Percentiles rank a stretch among this genome's conserved stretches.
phyloP scores from a whole-genome alignment of 2,797 vertebrate species.

The Cacajao melanocephalus region DNA sequence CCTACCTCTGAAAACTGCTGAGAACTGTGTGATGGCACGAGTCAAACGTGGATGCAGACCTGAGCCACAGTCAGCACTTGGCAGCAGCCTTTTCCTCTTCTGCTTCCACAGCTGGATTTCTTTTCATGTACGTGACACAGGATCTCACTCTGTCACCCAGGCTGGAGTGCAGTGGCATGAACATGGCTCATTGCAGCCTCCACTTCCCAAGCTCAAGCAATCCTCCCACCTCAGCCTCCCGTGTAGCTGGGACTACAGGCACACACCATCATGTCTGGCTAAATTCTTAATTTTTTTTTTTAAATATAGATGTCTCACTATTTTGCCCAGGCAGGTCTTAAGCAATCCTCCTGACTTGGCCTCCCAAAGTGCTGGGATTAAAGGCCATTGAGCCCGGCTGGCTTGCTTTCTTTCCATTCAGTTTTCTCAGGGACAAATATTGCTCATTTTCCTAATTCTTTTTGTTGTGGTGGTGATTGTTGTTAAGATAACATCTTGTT shows the following conservation, averaged over 20 bases:
- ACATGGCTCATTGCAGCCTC: not conserved
- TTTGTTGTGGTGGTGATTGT: not conserved
- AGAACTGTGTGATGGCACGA: not conserved
- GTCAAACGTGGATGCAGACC: accelerated
- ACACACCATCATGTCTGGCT: not conserved
- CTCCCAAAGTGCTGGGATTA: not conserved
- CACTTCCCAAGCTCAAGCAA: not conserved
- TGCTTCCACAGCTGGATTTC: accelerated
- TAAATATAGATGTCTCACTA: not conserved
- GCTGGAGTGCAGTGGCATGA: not conserved
- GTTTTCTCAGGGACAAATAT: not conserved
- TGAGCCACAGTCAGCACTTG: accelerated
- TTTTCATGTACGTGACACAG: not conserved
- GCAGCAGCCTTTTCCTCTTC: not conserved
- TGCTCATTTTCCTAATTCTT: not conserved
- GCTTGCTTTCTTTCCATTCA: not conserved
- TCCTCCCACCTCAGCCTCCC: not conserved
- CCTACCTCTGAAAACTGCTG: not conserved
- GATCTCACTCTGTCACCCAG: not conserved
- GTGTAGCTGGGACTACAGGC: not conserved
- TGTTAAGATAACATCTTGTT: not conserved
- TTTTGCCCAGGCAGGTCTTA: not conserved
- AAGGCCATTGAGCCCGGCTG: not conserved
- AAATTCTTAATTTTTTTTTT: not conserved
- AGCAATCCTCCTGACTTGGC: not conserved